Percentiles rank a stretch among this genome's conserved stretches.
These are phyloP conservation scores for Cephalopholis sonnerati DNA, from an alignment of 2,113 vertebrate genomes.

Conservation along the genomic window DNA sequence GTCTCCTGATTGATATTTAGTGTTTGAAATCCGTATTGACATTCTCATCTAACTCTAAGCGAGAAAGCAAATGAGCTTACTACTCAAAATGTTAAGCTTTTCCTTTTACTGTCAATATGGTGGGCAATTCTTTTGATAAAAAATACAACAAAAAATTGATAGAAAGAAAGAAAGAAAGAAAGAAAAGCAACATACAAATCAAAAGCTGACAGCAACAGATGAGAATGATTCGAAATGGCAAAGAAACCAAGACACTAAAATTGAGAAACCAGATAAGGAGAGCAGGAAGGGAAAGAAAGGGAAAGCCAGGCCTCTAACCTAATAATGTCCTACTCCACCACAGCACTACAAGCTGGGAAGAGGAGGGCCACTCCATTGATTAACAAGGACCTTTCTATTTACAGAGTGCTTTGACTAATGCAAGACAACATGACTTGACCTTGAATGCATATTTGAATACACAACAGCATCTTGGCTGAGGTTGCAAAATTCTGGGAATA, in stretches of 20 bases:
- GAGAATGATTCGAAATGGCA: background rate
- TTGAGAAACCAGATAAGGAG: conserved; percentile 16
- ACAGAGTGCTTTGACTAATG: conserved; percentile 14
- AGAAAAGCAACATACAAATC: background rate
- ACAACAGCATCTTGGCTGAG: background rate
- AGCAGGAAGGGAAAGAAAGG: background rate
- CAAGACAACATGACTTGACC: conserved; percentile 53
- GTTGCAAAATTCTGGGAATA: no score
- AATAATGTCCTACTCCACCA: conserved; percentile 43
- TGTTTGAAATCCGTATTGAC: background rate
- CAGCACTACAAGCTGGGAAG: conserved; percentile 31
- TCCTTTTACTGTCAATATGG: background rate
- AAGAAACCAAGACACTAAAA: conserved; percentile 1
- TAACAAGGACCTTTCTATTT: conserved; percentile 56
- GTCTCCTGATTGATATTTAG: background rate
- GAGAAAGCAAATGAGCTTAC: background rate
- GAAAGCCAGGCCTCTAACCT: conserved; percentile 34
- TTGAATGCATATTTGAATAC: conserved; percentile 17
- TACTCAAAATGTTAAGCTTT: background rate
- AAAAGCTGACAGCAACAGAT: background rate
- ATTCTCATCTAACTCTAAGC: background rate
- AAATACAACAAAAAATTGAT: background rate
- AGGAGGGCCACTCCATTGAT: conserved; percentile 60
- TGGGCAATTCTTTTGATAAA: background rate
- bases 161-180: background rate